Conservation (phyloP, 2,888 invertebrate species). For the Crepidodera aurea region DNA sequence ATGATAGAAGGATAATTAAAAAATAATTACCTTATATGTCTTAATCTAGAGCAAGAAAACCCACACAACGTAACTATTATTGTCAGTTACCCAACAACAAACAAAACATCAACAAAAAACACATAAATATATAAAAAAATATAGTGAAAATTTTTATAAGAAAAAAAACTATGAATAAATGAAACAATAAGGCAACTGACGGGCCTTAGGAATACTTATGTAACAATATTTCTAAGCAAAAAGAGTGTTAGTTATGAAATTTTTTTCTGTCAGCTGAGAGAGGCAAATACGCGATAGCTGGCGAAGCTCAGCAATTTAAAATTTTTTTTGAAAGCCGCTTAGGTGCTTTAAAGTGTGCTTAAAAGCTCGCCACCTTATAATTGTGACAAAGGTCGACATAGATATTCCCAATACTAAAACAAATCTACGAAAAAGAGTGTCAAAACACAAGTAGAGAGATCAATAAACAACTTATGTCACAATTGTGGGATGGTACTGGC, state of each 20-base stretch:
- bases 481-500: conserved; percentile 22
- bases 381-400: conserved; percentile 17
- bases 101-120: conserved; percentile 55
- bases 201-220: conserved; percentile 51
- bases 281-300: conserved; percentile 54
- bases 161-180: conserved; percentile 34
- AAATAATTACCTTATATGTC: conserved; percentile 5
- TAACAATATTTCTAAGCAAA: conserved; percentile 52
- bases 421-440: conserved; percentile 5
- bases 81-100: conserved; percentile 53
- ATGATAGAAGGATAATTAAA: too few relatives aligned
- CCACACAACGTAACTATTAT: conserved; percentile 50
- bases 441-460: conserved; percentile 6
- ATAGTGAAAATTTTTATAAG: conserved; percentile 43
- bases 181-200: conserved; percentile 53
- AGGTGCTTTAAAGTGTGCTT: conserved; percentile 14
- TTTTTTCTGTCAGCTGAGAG: conserved; percentile 54
- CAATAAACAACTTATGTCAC: conserved; percentile 19
- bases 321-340: conserved; percentile 34
- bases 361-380: conserved; percentile 18
- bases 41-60: conserved; percentile 47
- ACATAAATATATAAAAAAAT: conserved; percentile 56
- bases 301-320: conserved; percentile 49
- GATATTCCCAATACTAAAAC: background rate
- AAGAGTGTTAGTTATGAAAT: conserved; percentile 53